These are phyloP conservation scores for Sycophaga agraensis DNA, from an alignment of 1,140 invertebrate species.

Conservation along the genomic window DNA sequence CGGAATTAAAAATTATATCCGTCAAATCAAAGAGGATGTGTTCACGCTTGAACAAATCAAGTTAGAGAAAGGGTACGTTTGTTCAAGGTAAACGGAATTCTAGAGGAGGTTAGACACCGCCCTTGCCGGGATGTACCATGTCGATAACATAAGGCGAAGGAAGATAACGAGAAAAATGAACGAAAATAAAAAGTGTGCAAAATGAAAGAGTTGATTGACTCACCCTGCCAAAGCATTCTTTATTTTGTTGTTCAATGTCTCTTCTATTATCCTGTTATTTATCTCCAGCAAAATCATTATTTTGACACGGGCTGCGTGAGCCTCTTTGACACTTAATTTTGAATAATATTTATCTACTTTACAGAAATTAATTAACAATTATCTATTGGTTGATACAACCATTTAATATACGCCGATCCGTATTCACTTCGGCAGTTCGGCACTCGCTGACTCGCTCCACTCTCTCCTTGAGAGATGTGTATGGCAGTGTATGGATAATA, in stretches of 20 bases:
- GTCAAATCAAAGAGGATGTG: not conserved
- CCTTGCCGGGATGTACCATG: constrained; percentile 5
- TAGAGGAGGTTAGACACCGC: constrained; percentile 28
- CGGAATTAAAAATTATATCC: too few species aligned
- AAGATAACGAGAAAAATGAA: constrained; percentile 27
- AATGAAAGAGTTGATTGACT: constrained; percentile 56
- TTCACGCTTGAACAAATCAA: not conserved
- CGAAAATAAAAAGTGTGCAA: constrained; percentile 15
- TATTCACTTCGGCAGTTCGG: not conserved
- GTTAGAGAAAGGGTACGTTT: too few species aligned
- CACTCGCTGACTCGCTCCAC: not conserved
- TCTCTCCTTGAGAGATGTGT: too few species aligned
- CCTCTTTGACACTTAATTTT: not conserved
- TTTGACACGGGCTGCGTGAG: not conserved
- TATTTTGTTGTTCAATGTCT: constrained; percentile 92
- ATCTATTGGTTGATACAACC: constrained; percentile 2
- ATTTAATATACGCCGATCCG: constrained; percentile 2
- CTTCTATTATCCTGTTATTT: constrained; percentile 97
- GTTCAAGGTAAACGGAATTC: not conserved
- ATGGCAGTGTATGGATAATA: too few species aligned
- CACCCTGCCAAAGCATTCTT: constrained; percentile 93
- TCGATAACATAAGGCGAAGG: not conserved
- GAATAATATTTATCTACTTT: not conserved
- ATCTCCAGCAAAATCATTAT: constrained; percentile 97
- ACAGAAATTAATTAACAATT: constrained; percentile 15